Evolutionary conservation across 2,888 invertebrate species (phyloP).

Genomic region (Salticus scenicus): DNA sequence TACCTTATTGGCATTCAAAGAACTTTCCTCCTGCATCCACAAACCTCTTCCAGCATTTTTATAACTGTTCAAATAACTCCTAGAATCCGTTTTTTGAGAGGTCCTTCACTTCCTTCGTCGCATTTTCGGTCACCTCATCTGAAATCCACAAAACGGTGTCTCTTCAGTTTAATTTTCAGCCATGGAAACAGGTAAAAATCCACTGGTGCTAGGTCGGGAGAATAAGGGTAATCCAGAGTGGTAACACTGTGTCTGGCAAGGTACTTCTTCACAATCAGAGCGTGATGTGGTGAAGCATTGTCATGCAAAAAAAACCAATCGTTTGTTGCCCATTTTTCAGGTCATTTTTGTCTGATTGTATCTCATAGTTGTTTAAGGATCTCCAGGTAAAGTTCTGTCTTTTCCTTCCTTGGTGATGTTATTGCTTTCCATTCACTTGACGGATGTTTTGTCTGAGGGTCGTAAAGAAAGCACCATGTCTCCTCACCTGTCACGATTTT

Average conservation of each 20-base stretch:
- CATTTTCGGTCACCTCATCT: slow-evolving; percentile 11
- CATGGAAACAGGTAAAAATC: too few species aligned
- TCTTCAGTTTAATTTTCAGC: slow-evolving; percentile 29
- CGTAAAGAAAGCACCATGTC: too few species aligned
- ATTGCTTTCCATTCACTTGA: too few species aligned
- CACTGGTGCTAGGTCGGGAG: too few species aligned
- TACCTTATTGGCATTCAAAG: slow-evolving; percentile 23
- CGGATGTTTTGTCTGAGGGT: too few species aligned
- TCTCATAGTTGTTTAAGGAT: not conserved
- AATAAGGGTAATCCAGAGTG: too few species aligned
- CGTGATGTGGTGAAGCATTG: not conserved
- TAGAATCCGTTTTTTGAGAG: too few species aligned
- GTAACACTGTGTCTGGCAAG: slow-evolving; percentile 2
- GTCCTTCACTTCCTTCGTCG: not conserved
- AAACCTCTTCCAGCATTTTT: not conserved
- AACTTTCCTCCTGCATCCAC: slow-evolving; percentile 14
- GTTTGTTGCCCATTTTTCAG: too few species aligned
- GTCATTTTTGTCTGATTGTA: too few species aligned
- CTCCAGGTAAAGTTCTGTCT: not conserved
- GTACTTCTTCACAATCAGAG: not conserved
- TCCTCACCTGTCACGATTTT: too few species aligned
- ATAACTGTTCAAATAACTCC: not conserved
- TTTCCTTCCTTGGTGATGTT: not conserved
- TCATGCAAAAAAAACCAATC: not conserved
- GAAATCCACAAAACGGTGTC: slow-evolving; percentile 16